Base-by-base conservation (phyloP, 2,797 vertebrate species). In the Bradypodion ventrale region DNA sequence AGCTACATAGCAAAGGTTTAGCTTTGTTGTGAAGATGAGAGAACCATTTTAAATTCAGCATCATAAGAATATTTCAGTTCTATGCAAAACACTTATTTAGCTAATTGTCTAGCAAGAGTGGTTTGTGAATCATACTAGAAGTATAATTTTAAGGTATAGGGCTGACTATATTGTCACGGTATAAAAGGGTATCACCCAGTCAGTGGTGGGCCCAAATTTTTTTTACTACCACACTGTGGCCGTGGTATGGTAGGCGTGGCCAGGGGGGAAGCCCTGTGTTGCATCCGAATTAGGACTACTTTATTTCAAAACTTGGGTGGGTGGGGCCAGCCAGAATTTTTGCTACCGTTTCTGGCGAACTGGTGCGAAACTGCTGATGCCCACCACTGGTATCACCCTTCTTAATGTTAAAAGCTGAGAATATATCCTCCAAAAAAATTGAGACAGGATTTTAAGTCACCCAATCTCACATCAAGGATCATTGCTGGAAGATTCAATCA, bases 1-100 rank as follows among this genome's bases (percentile, higher is more conserved):
- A n/a, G n/a, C n/a, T n/a, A n/a, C n/a, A n/a, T 89, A 87, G 83
- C 87, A 65, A 92, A 91, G 85, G 92, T 90, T 93, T 92, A 94
- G 89, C 89, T 86, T 93, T 94, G 89, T 92, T 91, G 90, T 91
- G 88, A 91, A 92, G 90, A 92, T 92, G 89, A 85, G 87, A 89
- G 87, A 91, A 85, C 83, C 85, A 91, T 93, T 89, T 93, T 87
- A 85, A 89, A 89, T 83, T 77, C 62, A 76, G 80, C 92, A 89
- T 86, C 87, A 85, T 0, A 12, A 87, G 87, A 85, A 90, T 85
- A 87, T 92, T 93, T 92, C 90, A 91, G 83, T 93, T 91, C 87
- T 87, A 85, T 92, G 85, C 93, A 90, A 77, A 89, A 56, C 52
- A 87, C 29, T 88, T 87, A 0, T 80, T 86, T 92, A 89, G 27